Evolutionary conservation across 1,140 invertebrate species (phyloP), one percentile per base, ranked within the genome.

Genomic region (Planococcus citri): DNA sequence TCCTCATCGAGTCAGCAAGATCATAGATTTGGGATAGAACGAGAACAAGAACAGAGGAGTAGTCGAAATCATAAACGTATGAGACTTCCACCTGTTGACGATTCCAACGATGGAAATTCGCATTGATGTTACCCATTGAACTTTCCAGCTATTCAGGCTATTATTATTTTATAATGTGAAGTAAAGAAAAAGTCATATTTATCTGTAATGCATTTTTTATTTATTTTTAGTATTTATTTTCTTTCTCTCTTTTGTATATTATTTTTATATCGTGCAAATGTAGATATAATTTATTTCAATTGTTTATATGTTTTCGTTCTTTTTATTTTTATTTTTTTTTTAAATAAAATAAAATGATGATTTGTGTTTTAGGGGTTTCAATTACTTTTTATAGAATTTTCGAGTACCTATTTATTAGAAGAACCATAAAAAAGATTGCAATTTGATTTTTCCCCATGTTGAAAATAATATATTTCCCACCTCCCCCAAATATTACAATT

Each of bases 161-260:
- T 64, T 14, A 24, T 25, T 64, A 14, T 17, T 22, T n/a, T n/a
- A n/a, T n/a, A n/a, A n/a, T n/a, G n/a, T 14, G 21, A 27, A 25
- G 20, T 58, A n/a, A 58, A 8, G 17, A 22, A 64, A 64, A 64
- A 64, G 60, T 64, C 60, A 64, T 64, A 64, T 64, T 64, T 25
- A 25, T 64, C 25, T 4, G 10, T 24, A 24, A 64, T 64, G 21
- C 60, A 24, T 64, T 64, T 58, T n/a, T 27, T 25, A 64, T 64
- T 27, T 24, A 64, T 64, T 64, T 64, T 64, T 64, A 25, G 10
- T 64, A 25, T 64, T 64, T 64, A 25, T 64, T 64, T 64, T 25
- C 24, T 64, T 64, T 64, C n/a, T n/a, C n/a, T n/a, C n/a, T n/a
- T n/a, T n/a, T n/a, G n/a, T n/a, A n/a, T n/a, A n/a, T n/a, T n/a